Percentiles rank a stretch among this genome's conserved stretches.
phyloP scores from a whole-genome alignment of 2,888 invertebrate genomes.

The Hofmannophila pseudospretella region DNA sequence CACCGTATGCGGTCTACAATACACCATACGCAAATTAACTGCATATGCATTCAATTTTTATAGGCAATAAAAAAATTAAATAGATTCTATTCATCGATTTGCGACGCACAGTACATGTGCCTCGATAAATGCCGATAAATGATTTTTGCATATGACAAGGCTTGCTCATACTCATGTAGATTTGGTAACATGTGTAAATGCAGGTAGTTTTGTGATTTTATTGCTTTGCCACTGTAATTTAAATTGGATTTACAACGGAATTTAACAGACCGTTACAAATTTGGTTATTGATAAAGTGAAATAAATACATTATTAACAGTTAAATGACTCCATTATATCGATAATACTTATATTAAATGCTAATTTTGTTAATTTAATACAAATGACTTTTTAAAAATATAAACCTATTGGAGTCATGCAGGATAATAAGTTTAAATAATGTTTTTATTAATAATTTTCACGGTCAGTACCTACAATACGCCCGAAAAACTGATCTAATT shows the following conservation, averaged over 20 bases:
- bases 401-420: too few relatives aligned
- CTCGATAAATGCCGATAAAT: slow-evolving; percentile 64
- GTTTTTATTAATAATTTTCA: too few relatives aligned
- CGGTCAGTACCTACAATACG: too few relatives aligned
- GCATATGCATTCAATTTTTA: slow-evolving; percentile 64
- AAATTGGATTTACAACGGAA: slow-evolving; percentile 48
- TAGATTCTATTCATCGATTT: slow-evolving; percentile 57
- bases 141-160: slow-evolving; percentile 72
- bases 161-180: slow-evolving; percentile 44
- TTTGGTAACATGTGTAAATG: slow-evolving; percentile 61
- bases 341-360: slow-evolving; percentile 32
- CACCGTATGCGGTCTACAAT: slow-evolving; percentile 65
- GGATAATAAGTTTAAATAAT: too few relatives aligned
- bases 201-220: slow-evolving; percentile 52
- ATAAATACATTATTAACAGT: slow-evolving; percentile 48
- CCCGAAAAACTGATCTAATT: too few relatives aligned
- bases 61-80: slow-evolving; percentile 57
- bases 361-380: slow-evolving; percentile 23
- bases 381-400: too few relatives aligned
- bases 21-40: slow-evolving; percentile 73
- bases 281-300: slow-evolving; percentile 45
- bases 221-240: slow-evolving; percentile 48
- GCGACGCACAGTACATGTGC: slow-evolving; percentile 60
- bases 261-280: slow-evolving; percentile 64
- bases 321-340: slow-evolving; percentile 32